A percentile compares a stretch with the other conserved stretches of the same genome.
These are phyloP conservation scores for Pocillopora damicornis DNA, from an alignment of 64 coral and sea anemone species.

Conservation along the genomic window DNA sequence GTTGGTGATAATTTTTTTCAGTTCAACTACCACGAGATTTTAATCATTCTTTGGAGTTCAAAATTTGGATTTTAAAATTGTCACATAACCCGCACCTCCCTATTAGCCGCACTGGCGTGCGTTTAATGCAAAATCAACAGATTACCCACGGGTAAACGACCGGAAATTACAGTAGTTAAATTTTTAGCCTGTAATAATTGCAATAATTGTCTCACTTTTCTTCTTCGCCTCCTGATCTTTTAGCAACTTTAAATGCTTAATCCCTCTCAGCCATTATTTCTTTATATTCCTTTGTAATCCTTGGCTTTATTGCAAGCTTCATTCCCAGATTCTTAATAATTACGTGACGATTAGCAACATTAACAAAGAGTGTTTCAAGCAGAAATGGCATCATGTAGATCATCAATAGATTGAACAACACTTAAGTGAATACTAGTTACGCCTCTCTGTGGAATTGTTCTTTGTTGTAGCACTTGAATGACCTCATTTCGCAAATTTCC, in stretches of 20 bases:
- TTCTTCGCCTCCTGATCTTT: slow-evolving; percentile 5
- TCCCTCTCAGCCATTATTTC: slow-evolving; percentile 48
- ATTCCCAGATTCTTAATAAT: slow-evolving; percentile 1
- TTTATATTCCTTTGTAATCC: slow-evolving; percentile 20
- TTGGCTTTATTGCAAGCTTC: slow-evolving; percentile 33
- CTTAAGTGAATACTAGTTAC: slow-evolving; percentile 11
- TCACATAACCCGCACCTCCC: too few relatives aligned
- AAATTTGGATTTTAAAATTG: too few relatives aligned
- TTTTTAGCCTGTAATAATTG: too few relatives aligned
- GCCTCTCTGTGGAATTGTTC: slow-evolving; percentile 30
- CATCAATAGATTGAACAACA: too few relatives aligned
- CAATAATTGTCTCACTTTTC: slow-evolving; percentile 29
- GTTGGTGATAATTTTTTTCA: too few relatives aligned
- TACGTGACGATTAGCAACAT: slow-evolving; percentile 46
- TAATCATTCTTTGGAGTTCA: too few relatives aligned
- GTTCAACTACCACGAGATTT: too few relatives aligned
- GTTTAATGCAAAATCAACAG: too few relatives aligned
- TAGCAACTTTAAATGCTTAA: slow-evolving; percentile 40
- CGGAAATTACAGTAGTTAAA: too few relatives aligned
- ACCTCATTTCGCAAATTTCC: slow-evolving; percentile 43
- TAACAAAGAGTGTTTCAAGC: slow-evolving; percentile 48
- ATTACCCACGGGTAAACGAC: too few relatives aligned
- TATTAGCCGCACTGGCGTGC: too few relatives aligned
- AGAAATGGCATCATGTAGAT: slow-evolving; percentile 44
- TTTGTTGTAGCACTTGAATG: slow-evolving; percentile 56